Evolutionary conservation across 2,888 invertebrate species (phyloP).

Genomic region (Crematogaster levior): DNA sequence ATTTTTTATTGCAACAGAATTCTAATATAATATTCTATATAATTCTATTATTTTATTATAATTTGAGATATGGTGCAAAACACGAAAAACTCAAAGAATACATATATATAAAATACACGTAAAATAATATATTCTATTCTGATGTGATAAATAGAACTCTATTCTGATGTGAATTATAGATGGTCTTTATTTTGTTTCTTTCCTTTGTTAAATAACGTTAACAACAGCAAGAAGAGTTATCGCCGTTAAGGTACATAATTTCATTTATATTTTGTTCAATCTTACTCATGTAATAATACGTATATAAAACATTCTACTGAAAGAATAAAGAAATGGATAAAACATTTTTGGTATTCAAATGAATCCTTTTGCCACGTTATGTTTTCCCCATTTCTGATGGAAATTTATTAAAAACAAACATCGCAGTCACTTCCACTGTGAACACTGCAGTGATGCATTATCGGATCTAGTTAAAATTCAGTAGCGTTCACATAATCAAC

Average conservation of each 20-base stretch:
- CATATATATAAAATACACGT: not conserved
- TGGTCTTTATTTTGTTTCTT: not conserved
- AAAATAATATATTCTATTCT: not conserved
- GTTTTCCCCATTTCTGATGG: not conserved
- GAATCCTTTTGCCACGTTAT: not conserved
- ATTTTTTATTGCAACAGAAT: not conserved
- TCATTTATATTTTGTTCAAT: not conserved
- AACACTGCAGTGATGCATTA: not conserved
- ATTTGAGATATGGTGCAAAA: not conserved
- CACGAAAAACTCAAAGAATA: not conserved
- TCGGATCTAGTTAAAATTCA: slow-evolving; percentile 31
- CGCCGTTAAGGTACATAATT: not conserved
- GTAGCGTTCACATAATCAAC: slow-evolving; percentile 10
- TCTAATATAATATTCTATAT: too few relatives aligned
- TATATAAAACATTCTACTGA: not conserved
- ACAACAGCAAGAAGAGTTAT: not conserved
- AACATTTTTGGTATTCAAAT: not conserved
- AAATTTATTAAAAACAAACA: slow-evolving; percentile 17
- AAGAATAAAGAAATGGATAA: not conserved
- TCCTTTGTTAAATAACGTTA: not conserved
- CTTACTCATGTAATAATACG: not conserved
- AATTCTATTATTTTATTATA: too few relatives aligned
- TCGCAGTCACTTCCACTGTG: too few relatives aligned
- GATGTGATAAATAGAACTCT: not conserved
- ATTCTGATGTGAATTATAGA: not conserved